phyloP scores from a whole-genome alignment of 2,797 vertebrate genomes.

The Hafferia zeledoni region DNA sequence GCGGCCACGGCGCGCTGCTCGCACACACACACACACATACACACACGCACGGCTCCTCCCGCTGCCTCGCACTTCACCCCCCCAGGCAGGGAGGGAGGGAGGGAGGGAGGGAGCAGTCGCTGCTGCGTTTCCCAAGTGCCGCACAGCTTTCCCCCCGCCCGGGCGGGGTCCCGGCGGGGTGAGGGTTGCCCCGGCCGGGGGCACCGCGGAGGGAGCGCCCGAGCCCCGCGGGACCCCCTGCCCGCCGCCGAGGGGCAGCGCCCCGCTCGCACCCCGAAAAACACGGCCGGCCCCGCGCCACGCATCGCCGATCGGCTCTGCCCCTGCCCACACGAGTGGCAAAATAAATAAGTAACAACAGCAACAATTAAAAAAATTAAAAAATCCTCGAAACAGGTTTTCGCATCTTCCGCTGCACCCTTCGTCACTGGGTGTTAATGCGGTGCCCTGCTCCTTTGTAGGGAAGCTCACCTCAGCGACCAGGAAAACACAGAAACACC shows the following conservation, averaged over 20 bases:
- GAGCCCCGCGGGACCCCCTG: not conserved
- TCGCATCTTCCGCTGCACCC: not conserved
- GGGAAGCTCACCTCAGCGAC: not conserved
- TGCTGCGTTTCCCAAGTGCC: conserved; percentile 26
- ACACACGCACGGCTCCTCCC: conserved; percentile 61
- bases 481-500: not conserved
- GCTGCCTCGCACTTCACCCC: conserved; percentile 56
- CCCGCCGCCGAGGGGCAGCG: not conserved
- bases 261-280: not conserved
- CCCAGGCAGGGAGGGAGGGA: conserved; percentile 49
- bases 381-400: not conserved
- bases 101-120: conserved; percentile 69
- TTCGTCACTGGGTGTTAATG: not conserved
- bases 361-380: not conserved
- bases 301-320: not conserved
- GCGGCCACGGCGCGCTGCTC: conserved; percentile 68
- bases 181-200: not conserved
- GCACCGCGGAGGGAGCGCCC: not conserved
- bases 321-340: not conserved
- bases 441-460: not conserved
- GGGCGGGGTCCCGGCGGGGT: conserved; percentile 44
- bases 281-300: not conserved
- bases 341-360: not conserved
- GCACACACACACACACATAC: not conserved
- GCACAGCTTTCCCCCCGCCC: not conserved